Conservation (phyloP, 2,113 vertebrate genomes). For the Patagioenas fasciata region DNA sequence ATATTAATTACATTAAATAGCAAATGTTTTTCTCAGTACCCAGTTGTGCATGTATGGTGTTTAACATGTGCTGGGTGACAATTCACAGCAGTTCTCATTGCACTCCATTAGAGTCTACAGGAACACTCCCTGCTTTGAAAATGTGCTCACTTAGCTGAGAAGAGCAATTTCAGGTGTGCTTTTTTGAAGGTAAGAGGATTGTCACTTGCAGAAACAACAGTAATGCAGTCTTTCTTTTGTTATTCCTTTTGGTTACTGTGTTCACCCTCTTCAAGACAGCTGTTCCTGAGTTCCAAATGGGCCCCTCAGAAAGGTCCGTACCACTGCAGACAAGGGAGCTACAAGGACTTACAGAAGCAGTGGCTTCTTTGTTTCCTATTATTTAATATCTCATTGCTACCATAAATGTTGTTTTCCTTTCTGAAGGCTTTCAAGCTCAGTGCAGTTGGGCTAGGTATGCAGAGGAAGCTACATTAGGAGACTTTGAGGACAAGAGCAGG, state of each 20-base stretch:
- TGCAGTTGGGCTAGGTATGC: neutral
- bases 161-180: neutral
- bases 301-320: neutral
- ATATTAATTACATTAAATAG: constrained; percentile 1
- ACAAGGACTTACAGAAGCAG: neutral
- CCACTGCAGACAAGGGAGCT: neutral
- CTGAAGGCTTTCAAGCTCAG: neutral
- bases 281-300: neutral
- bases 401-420: neutral
- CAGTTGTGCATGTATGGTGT: neutral
- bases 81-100: neutral
- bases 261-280: neutral
- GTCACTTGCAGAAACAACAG: neutral
- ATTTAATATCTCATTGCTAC: neutral
- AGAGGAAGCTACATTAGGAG: neutral
- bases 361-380: neutral
- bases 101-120: neutral
- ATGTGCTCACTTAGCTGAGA: neutral
- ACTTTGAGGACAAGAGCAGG: neutral
- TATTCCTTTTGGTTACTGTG: neutral
- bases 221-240: neutral
- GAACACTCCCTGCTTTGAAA: neutral
- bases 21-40: constrained; percentile 3
- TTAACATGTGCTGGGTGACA: neutral
- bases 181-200: neutral